Percentiles rank a stretch among this genome's conserved stretches.
Evolutionary conservation across 2,113 vertebrate genomes (phyloP).

Genomic region (Typhlomys cinereus): DNA sequence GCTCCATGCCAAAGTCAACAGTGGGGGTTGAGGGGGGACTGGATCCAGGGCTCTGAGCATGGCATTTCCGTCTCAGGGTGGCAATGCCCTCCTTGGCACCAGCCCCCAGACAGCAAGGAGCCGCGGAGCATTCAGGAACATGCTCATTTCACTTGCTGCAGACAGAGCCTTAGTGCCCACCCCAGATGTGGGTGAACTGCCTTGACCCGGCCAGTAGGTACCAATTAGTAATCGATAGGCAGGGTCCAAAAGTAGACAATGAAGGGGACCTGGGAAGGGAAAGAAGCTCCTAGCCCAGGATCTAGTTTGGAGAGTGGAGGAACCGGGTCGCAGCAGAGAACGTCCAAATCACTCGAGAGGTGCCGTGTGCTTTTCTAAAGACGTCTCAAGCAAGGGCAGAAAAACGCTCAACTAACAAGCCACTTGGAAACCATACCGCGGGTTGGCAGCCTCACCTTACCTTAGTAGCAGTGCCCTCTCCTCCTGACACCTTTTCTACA

Average conservation of each 20-base stretch:
- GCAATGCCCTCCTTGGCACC: neutral
- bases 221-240: too few relatives aligned
- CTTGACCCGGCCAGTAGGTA: neutral
- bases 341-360: too few relatives aligned
- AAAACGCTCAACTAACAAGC: too few relatives aligned
- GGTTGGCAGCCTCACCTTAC: too few relatives aligned
- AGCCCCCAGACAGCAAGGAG: neutral
- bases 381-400: too few relatives aligned
- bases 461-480: too few relatives aligned
- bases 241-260: neutral
- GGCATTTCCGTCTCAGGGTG: neutral
- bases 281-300: neutral
- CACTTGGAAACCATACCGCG: too few relatives aligned
- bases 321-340: too few relatives aligned
- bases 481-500: too few relatives aligned
- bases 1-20: slow-evolving; percentile 59
- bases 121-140: neutral
- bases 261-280: neutral
- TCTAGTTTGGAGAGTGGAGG: neutral
- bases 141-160: neutral
- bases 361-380: too few relatives aligned
- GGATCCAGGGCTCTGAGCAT: neutral
- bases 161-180: neutral
- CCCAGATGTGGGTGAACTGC: neutral
- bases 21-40: neutral